Conservation (phyloP, 2,888 invertebrate genomes). For the Acronicta psi region DNA sequence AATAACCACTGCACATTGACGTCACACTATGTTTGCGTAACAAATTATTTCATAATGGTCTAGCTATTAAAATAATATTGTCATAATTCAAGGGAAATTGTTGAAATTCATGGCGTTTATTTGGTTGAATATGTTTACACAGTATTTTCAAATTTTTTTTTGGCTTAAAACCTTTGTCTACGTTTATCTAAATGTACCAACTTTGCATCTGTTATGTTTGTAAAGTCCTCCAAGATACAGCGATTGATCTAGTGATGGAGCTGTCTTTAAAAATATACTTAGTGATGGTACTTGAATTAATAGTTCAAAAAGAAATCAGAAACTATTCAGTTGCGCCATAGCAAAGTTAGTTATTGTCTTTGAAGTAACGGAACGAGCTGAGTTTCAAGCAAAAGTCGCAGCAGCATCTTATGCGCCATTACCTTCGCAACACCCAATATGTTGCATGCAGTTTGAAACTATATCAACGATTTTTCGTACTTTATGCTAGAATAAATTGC, state of each 20-base stretch:
- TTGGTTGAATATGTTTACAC: too few relatives aligned
- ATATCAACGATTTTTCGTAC: slow-evolving; percentile 17
- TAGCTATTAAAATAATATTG: not conserved
- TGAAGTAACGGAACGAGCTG: slow-evolving; percentile 17
- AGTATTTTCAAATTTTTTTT: too few relatives aligned
- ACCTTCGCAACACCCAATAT: slow-evolving; percentile 46
- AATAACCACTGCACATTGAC: slow-evolving; percentile 23
- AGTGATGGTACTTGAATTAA: too few relatives aligned
- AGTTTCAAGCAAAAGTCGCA: slow-evolving; percentile 23
- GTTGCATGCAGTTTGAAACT: slow-evolving; percentile 41
- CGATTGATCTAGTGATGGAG: too few relatives aligned
- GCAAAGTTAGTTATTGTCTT: slow-evolving; percentile 37
- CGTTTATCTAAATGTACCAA: too few relatives aligned
- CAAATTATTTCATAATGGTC: slow-evolving; percentile 3
- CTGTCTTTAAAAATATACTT: too few relatives aligned
- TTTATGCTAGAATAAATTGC: slow-evolving; percentile 25
- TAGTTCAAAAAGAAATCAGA: slow-evolving; percentile 1
- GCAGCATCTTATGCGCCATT: slow-evolving; percentile 35
- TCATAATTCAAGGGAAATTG: not conserved
- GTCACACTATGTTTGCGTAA: slow-evolving; percentile 5
- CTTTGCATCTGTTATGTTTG: too few relatives aligned
- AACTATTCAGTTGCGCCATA: slow-evolving; percentile 13
- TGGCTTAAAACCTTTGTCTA: too few relatives aligned
- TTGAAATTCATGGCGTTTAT: not conserved
- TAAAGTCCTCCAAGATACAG: too few relatives aligned